Evolutionary conservation across 2,797 vertebrate genomes (phyloP).

Genomic region (Lindbergichthys nudifrons): DNA sequence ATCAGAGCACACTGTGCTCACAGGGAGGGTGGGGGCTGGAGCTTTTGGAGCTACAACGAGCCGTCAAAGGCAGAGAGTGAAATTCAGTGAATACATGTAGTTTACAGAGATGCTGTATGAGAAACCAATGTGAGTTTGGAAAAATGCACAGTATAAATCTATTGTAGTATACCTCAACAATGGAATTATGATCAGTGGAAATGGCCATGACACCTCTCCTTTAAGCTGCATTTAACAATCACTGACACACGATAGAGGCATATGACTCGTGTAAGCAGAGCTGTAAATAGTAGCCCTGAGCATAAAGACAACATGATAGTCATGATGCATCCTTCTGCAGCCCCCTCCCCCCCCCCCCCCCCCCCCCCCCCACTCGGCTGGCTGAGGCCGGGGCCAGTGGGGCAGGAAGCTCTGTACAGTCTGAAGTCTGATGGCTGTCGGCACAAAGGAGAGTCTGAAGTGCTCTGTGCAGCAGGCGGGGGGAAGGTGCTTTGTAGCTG

Average conservation of each 20-base stretch:
- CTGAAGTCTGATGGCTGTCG: conserved; percentile 63
- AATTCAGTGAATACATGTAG: too few relatives aligned
- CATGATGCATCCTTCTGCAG: conserved; percentile 39
- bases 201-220: too few relatives aligned
- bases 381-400: conserved; percentile 46
- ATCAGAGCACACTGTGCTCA: too few relatives aligned
- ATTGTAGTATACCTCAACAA: too few relatives aligned
- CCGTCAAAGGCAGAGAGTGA: too few relatives aligned
- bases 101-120: too few relatives aligned
- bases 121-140: too few relatives aligned
- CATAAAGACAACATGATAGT: conserved; percentile 25
- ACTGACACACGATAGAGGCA: not conserved
- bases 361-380: conserved; percentile 13
- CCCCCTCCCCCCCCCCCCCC: not conserved
- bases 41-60: too few relatives aligned
- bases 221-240: conserved; percentile 27
- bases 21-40: too few relatives aligned
- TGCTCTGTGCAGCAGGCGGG: conserved; percentile 52
- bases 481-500: conserved; percentile 69
- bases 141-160: too few relatives aligned
- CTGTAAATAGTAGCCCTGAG: conserved; percentile 23
- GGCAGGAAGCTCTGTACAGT: conserved; percentile 58
- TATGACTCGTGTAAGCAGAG: conserved; percentile 13
- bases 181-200: too few relatives aligned
- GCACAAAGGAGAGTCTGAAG: conserved; percentile 55